phyloP scores from a whole-genome alignment of 2,888 invertebrate genomes.

The Ligdia adustata region DNA sequence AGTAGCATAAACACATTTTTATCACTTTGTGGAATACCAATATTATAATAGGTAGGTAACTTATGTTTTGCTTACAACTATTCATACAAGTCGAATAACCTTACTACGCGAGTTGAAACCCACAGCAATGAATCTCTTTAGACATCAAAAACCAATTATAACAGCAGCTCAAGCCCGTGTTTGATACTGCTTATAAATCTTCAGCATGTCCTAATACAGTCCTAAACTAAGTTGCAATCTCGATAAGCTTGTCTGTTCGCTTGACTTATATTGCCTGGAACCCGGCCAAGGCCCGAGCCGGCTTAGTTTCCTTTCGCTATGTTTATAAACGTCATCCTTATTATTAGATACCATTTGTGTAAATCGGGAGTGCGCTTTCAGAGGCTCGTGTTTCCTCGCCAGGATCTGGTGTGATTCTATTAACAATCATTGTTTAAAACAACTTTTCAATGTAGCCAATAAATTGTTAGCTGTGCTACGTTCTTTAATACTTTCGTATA shows the following conservation, averaged over 20 bases:
- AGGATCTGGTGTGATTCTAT: constrained; percentile 2
- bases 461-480: background rate
- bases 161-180: background rate
- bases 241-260: constrained; percentile 43
- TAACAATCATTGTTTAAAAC: background rate
- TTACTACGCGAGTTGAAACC: no score
- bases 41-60: no score
- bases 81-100: no score
- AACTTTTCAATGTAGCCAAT: background rate
- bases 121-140: background rate
- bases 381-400: constrained; percentile 15
- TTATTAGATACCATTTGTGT: constrained; percentile 27
- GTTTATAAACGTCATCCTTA: constrained; percentile 39
- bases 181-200: constrained; percentile 23
- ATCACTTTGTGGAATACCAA: no score
- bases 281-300: constrained; percentile 67
- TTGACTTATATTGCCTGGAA: constrained; percentile 63
- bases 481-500: no score
- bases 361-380: constrained; percentile 16
- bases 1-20: no score
- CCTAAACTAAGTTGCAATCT: constrained; percentile 21
- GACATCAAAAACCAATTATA: background rate
- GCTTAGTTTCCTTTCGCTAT: constrained; percentile 67
- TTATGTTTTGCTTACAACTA: no score
- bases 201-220: constrained; percentile 27